A percentile compares a stretch with the other conserved stretches of the same genome.
These are phyloP conservation scores for Itoplectis maculator DNA, from an alignment of 2,888 invertebrate genomes.

Conservation along the genomic window DNA sequence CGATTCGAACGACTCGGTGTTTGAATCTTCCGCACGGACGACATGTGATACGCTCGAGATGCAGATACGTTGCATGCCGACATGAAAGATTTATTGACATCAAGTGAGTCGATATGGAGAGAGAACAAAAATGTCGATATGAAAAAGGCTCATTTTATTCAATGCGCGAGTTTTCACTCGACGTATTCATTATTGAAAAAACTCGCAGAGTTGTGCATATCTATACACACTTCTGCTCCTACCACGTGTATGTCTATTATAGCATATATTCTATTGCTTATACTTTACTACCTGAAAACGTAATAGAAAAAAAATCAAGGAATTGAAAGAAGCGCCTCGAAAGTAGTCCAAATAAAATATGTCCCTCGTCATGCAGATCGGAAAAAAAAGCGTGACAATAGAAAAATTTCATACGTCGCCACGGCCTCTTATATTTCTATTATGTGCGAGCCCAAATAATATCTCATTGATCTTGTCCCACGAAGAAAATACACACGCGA, in stretches of 20 bases:
- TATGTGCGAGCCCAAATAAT: slow-evolving; percentile 44
- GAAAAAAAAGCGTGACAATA: neutral
- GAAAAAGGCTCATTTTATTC: too few species aligned
- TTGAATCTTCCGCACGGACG: slow-evolving; percentile 30
- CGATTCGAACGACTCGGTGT: slow-evolving; percentile 45
- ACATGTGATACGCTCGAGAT: too few species aligned
- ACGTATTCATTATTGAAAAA: too few species aligned
- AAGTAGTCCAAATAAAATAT: slow-evolving; percentile 38
- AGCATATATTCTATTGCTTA: too few species aligned
- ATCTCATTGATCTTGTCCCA: slow-evolving; percentile 53
- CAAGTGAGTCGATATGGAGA: neutral
- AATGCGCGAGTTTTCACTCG: too few species aligned
- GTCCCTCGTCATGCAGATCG: slow-evolving; percentile 2
- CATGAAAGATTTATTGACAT: neutral
- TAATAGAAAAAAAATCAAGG: too few species aligned
- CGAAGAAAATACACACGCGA: slow-evolving; percentile 38
- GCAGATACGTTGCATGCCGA: too few species aligned
- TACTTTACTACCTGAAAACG: too few species aligned
- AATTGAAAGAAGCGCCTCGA: neutral
- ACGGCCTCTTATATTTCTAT: slow-evolving; percentile 42
- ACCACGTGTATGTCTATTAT: too few species aligned
- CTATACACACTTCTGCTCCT: too few species aligned
- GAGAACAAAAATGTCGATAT: too few species aligned
- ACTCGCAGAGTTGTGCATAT: too few species aligned
- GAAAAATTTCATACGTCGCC: slow-evolving; percentile 9